Evolutionary conservation across 2,113 vertebrate genomes (phyloP).

Genomic region (Lophochroa leadbeateri): DNA sequence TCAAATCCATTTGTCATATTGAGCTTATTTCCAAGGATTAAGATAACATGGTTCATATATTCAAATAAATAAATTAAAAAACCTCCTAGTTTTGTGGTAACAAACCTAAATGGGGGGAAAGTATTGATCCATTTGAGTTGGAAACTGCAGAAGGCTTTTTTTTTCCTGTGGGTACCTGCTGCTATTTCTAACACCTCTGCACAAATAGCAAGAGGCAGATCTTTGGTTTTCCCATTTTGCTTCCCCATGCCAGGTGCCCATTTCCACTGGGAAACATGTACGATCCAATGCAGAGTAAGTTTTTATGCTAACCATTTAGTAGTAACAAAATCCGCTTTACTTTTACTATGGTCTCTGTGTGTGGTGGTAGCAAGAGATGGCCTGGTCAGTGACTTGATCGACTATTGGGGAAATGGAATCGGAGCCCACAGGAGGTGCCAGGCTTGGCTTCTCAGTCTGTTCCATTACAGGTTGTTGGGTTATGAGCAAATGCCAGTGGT

Average conservation of each 20-base stretch:
- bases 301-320: neutral
- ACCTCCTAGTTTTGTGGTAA: neutral
- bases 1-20: constrained; percentile 9
- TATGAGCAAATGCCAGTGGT: neutral
- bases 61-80: neutral
- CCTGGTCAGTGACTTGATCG: neutral
- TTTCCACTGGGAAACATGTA: neutral
- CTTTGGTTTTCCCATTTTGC: neutral
- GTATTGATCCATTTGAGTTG: neutral
- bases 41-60: neutral
- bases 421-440: neutral
- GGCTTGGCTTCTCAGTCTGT: neutral
- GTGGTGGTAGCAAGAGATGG: neutral
- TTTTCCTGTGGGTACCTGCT: neutral
- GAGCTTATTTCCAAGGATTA: constrained; percentile 38
- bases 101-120: neutral
- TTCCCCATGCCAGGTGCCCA: neutral
- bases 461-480: neutral
- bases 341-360: neutral
- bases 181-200: neutral
- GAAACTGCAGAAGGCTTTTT: neutral
- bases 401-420: neutral
- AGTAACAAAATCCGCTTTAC: neutral
- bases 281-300: neutral
- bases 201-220: neutral